These are phyloP conservation scores for Harpia harpyja DNA, from an alignment of 2,797 vertebrate species.

Conservation along the genomic window DNA sequence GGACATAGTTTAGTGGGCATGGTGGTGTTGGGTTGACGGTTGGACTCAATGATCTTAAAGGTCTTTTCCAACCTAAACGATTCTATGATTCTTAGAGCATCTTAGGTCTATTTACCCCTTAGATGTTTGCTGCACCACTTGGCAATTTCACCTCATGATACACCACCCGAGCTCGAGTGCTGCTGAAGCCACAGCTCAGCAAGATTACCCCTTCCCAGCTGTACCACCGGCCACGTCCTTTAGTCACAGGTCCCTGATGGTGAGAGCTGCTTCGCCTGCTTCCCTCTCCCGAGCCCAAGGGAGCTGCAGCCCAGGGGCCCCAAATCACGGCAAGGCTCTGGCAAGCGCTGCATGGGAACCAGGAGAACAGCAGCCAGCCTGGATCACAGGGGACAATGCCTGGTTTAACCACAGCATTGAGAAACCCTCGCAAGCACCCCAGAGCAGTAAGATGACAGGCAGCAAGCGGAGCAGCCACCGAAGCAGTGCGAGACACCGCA, in stretches of 20 bases:
- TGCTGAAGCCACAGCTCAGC: neutral
- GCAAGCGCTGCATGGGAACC: neutral
- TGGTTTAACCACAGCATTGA: neutral
- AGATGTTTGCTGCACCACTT: neutral
- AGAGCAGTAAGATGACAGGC: neutral
- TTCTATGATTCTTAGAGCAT: neutral
- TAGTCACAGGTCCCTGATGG: fast-evolving
- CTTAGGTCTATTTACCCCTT: neutral
- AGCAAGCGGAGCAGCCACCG: fast-evolving
- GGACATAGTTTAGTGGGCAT: too few relatives aligned
- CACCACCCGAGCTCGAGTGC: fast-evolving
- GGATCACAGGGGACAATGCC: neutral
- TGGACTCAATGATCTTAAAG: too few relatives aligned
- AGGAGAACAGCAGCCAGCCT: neutral
- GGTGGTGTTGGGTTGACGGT: too few relatives aligned
- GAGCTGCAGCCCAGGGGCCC: neutral
- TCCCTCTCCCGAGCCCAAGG: neutral
- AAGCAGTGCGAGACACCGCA: fast-evolving
- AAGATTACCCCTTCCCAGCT: neutral
- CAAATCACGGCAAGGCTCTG: neutral
- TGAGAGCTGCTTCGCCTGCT: neutral
- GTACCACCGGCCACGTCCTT: neutral
- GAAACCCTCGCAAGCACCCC: neutral
- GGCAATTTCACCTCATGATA: neutral
- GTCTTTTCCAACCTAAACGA: too few relatives aligned